Conservation (phyloP, 2,113 vertebrate species). For the Rhodinocichla rosea region DNA sequence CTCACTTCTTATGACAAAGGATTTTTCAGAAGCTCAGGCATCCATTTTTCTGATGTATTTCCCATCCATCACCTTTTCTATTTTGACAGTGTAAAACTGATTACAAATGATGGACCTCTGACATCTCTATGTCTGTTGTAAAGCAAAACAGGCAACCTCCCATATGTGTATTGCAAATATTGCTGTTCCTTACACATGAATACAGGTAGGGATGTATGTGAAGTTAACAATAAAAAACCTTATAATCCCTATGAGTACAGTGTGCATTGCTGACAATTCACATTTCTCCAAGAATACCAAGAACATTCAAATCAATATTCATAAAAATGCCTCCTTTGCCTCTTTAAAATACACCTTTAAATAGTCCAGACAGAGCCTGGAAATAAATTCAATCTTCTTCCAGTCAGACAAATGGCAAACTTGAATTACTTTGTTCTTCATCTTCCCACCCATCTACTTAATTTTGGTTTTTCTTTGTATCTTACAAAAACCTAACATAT, state of each 20-base stretch:
- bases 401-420: background rate
- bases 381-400: background rate
- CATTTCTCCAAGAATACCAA: background rate
- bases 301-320: background rate
- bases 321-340: background rate
- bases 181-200: background rate
- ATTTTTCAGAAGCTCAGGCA: constrained; percentile 1
- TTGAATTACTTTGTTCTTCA: background rate
- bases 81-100: background rate
- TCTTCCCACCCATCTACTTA: background rate
- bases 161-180: background rate
- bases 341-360: background rate
- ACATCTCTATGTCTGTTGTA: background rate
- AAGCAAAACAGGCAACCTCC: background rate
- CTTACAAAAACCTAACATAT: background rate
- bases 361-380: background rate
- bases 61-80: background rate
- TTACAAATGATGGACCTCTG: background rate
- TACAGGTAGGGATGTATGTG: background rate
- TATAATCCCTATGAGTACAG: background rate
- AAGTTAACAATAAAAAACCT: background rate
- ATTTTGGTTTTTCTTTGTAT: background rate
- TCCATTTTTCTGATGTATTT: constrained; percentile 12
- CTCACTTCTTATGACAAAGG: constrained; percentile 3
- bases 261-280: background rate